Percentiles rank a stretch among this genome's conserved stretches.
These are phyloP conservation scores for Lota lota DNA, from an alignment of 2,113 vertebrate genomes.

Conservation along the genomic window DNA sequence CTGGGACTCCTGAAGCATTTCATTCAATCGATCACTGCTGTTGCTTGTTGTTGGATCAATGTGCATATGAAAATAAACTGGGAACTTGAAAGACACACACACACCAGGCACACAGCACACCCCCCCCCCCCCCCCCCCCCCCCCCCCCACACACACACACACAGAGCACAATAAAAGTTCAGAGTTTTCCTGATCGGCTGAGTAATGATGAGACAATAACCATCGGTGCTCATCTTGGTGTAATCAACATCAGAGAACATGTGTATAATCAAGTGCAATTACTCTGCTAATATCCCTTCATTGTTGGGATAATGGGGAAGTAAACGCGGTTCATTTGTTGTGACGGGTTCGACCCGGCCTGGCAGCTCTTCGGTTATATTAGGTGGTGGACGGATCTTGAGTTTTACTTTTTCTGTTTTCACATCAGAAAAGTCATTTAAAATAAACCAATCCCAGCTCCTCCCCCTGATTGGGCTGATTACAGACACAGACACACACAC, in stretches of 20 bases:
- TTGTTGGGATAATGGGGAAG: constrained; percentile 67
- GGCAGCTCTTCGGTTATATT: constrained; percentile 48
- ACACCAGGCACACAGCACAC: constrained; percentile 16
- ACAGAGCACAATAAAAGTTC: neutral
- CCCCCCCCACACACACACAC: too few relatives aligned
- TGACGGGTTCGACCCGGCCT: constrained; percentile 36
- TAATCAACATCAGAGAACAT: constrained; percentile 63
- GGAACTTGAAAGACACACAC: neutral
- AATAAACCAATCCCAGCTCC: constrained; percentile 70
- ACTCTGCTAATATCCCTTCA: constrained; percentile 70
- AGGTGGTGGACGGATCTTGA: constrained; percentile 56
- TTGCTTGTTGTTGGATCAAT: neutral
- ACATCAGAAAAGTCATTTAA: constrained; percentile 71
- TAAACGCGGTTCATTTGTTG: constrained; percentile 63
- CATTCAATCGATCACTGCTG: too few relatives aligned
- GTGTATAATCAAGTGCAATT: constrained; percentile 66
- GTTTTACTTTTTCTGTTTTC: constrained; percentile 69
- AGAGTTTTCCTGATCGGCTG: neutral
- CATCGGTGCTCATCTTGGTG: constrained; percentile 43
- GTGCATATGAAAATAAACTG: neutral
- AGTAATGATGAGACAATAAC: constrained; percentile 9
- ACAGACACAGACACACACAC: too few relatives aligned
- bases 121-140: too few relatives aligned
- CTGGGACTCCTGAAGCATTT: too few relatives aligned
- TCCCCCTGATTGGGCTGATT: neutral